Evolutionary conservation across 2,797 vertebrate genomes (phyloP).

Genomic region (Lepidocolaptes lacrymiger): DNA sequence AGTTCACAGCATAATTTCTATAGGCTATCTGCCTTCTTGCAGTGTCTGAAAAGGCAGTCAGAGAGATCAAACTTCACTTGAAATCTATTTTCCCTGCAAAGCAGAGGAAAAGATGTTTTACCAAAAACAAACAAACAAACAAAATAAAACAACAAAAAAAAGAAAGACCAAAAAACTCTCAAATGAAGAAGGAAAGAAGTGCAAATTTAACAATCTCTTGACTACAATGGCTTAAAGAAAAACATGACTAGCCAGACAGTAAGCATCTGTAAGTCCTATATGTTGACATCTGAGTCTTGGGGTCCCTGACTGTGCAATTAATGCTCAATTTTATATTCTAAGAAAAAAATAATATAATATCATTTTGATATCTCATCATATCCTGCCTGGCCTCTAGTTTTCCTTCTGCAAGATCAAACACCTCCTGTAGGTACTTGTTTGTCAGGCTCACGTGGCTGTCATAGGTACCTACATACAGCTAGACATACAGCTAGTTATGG

Average conservation of each 20-base stretch:
- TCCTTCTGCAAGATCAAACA: not conserved
- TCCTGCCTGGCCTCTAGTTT: not conserved
- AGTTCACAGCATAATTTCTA: not conserved
- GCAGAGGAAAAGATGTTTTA: not conserved
- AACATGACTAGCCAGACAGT: not conserved
- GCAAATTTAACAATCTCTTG: not conserved
- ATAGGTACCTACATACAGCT: fast-evolving
- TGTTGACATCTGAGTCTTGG: not conserved
- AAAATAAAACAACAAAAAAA: no score
- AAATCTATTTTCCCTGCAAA: not conserved
- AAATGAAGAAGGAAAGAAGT: not conserved
- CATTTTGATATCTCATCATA: not conserved
- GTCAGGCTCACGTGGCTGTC: not conserved
- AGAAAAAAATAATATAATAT: not conserved
- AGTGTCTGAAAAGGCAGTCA: not conserved
- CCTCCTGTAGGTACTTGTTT: not conserved
- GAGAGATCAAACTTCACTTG: not conserved
- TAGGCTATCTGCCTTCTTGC: not conserved
- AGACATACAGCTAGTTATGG: not conserved
- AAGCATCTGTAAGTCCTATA: not conserved
- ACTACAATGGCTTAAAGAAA: not conserved
- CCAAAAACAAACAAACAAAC: not conserved
- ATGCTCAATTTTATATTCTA: not conserved
- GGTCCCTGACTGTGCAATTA: not conserved
- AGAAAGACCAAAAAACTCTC: not conserved